Percentiles rank a stretch among this genome's conserved stretches.
Conservation (phyloP, 1,140 invertebrate genomes). For the Stenopsyche tienmushanensis region DNA sequence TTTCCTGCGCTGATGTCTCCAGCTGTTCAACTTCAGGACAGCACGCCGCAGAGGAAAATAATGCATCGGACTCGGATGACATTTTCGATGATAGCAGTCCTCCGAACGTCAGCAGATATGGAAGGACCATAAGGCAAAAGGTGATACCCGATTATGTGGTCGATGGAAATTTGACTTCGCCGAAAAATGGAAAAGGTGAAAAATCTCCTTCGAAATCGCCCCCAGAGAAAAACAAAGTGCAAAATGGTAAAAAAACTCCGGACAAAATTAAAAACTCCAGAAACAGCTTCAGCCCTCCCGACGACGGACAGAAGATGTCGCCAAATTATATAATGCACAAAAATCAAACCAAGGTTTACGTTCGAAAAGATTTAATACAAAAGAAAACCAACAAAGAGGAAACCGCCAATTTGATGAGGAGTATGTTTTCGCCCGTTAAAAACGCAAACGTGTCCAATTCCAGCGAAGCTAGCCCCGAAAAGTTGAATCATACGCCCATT, state of each 20-base stretch:
- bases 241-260: constrained; percentile 20
- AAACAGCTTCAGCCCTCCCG: neutral
- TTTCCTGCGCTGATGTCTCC: no score
- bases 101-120: constrained; percentile 51
- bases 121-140: constrained; percentile 49
- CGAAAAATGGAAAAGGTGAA: constrained; percentile 40
- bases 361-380: constrained; percentile 52
- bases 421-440: constrained; percentile 49
- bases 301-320: neutral
- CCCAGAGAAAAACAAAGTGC: constrained; percentile 8
- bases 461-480: constrained; percentile 44
- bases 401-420: constrained; percentile 47
- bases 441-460: constrained; percentile 39
- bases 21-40: neutral
- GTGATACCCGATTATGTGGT: constrained; percentile 43
- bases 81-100: constrained; percentile 18
- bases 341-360: constrained; percentile 49
- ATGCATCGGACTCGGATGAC: no score
- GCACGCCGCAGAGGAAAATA: neutral
- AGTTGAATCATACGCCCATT: constrained; percentile 28
- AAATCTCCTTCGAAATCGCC: constrained; percentile 42
- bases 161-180: no score
- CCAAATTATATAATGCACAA: neutral
- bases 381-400: constrained; percentile 46
- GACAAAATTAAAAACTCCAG: no score